Evolutionary conservation across 2,888 invertebrate genomes (phyloP).

Genomic region (Temnothorax unifasciatus): DNA sequence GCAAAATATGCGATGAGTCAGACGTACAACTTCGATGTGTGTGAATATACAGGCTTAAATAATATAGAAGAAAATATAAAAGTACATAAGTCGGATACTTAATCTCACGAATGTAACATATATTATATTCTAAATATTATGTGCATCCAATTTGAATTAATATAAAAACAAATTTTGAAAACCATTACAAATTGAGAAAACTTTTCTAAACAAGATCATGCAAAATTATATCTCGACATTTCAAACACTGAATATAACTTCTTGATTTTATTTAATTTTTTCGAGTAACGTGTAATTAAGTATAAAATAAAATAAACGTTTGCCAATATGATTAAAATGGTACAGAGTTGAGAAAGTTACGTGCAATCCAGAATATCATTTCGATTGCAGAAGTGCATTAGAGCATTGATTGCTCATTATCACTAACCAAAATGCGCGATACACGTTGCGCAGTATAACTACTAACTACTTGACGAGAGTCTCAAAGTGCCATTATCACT

Average conservation of each 20-base stretch:
- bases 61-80: neutral
- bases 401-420: conserved; percentile 16
- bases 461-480: neutral
- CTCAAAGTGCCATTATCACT: conserved; percentile 18
- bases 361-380: neutral
- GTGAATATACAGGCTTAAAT: neutral
- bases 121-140: neutral
- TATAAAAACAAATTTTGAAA: neutral
- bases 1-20: conserved; percentile 24
- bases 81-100: neutral
- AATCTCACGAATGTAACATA: neutral
- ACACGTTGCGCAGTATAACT: neutral
- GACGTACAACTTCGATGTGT: conserved; percentile 23
- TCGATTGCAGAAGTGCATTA: neutral
- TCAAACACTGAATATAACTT: neutral
- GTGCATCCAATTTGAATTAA: neutral
- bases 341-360: neutral
- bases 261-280: conserved; percentile 15
- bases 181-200: neutral
- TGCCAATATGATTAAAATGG: neutral
- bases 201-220: neutral
- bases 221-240: neutral
- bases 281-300: neutral
- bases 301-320: neutral
- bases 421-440: neutral